Conservation (phyloP, 2,797 vertebrate genomes). For the Pseudochirops corinnae region DNA sequence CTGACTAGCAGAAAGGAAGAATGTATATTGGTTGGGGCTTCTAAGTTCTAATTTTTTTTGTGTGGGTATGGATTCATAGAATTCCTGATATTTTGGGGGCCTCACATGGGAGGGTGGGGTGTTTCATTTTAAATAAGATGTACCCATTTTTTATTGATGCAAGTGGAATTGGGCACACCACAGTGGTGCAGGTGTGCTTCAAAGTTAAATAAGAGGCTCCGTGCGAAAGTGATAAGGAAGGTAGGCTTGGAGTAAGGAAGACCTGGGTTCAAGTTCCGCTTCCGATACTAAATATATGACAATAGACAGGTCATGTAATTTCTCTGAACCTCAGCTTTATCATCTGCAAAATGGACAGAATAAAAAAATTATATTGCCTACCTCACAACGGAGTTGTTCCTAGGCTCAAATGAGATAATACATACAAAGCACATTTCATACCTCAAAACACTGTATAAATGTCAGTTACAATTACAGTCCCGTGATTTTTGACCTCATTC, state of each 20-base stretch:
- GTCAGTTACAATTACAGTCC: not conserved
- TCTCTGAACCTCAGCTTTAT: not conserved
- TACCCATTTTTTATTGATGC: slow-evolving; percentile 19
- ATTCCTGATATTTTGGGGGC: not conserved
- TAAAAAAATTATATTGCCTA: not conserved
- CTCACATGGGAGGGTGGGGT: not conserved
- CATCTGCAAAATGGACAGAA: not conserved
- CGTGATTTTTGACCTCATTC: not conserved
- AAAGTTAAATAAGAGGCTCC: not conserved
- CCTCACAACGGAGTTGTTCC: not conserved
- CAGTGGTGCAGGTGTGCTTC: no score
- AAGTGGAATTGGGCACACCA: not conserved
- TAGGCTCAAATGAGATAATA: not conserved
- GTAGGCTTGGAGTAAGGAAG: not conserved
- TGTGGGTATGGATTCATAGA: not conserved
- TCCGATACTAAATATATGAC: not conserved
- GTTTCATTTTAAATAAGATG: not conserved
- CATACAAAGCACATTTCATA: not conserved
- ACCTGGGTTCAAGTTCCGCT: not conserved
- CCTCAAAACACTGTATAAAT: not conserved
- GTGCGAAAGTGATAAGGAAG: not conserved
- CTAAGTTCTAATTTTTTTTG: not conserved
- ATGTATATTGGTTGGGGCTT: not conserved
- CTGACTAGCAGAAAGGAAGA: not conserved
- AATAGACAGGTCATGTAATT: not conserved